phyloP scores from a whole-genome alignment of 1,140 invertebrate species.

The Zaprionus lachaisei region DNA sequence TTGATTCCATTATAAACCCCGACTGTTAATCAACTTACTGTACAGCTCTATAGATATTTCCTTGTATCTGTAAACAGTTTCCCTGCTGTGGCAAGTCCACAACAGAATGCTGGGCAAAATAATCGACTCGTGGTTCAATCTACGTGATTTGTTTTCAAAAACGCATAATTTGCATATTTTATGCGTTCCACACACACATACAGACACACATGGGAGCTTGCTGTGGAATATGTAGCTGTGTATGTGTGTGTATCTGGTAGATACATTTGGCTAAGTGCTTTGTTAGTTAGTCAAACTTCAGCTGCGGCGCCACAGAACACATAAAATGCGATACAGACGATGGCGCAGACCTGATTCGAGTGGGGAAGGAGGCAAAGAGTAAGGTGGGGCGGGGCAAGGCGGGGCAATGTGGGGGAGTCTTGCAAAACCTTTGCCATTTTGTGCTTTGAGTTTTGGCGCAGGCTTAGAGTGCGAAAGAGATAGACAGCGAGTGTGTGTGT shows the following conservation, averaged over 20 bases:
- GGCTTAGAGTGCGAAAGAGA: slow-evolving; percentile 63
- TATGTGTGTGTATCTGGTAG: slow-evolving; percentile 15
- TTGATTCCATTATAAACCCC: background rate
- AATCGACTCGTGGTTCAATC: slow-evolving; percentile 40
- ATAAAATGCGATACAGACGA: slow-evolving; percentile 50
- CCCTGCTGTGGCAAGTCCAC: background rate
- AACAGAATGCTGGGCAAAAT: slow-evolving; percentile 4
- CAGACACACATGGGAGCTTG: background rate
- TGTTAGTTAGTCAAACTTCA: slow-evolving; percentile 52
- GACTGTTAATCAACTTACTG: slow-evolving; percentile 6
- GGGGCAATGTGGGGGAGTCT: too few relatives aligned
- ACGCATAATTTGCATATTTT: slow-evolving; percentile 67
- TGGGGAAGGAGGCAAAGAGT: background rate
- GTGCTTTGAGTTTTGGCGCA: slow-evolving; percentile 76
- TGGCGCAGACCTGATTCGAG: background rate
- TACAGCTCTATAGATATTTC: background rate
- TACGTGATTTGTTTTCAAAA: slow-evolving; percentile 76
- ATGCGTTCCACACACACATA: slow-evolving; percentile 15
- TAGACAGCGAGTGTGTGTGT: slow-evolving; percentile 37
- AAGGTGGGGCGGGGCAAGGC: background rate
- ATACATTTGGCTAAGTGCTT: slow-evolving; percentile 75
- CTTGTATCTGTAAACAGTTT: background rate
- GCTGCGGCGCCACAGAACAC: slow-evolving; percentile 54
- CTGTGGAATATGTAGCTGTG: background rate
- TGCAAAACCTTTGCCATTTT: slow-evolving; percentile 68